These are phyloP conservation scores for Gymnorhina tibicen DNA, from an alignment of 2,113 vertebrate species.

Conservation along the genomic window DNA sequence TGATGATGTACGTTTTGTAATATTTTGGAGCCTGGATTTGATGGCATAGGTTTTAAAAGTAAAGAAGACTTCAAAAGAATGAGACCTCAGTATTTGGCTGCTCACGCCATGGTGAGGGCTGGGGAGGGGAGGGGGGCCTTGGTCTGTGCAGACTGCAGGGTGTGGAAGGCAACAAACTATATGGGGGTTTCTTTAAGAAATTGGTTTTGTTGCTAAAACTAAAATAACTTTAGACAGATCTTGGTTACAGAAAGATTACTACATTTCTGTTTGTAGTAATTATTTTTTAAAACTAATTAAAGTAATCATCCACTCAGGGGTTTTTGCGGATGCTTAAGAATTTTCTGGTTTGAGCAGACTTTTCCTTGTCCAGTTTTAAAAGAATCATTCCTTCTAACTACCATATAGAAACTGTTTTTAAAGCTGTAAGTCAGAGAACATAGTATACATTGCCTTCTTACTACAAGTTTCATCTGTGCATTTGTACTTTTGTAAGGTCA, in stretches of 20 bases:
- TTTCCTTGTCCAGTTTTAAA: background rate
- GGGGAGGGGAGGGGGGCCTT: background rate
- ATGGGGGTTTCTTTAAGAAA: background rate
- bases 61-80: background rate
- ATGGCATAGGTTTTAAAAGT: background rate
- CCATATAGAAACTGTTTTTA: background rate
- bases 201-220: background rate
- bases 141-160: background rate
- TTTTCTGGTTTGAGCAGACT: background rate
- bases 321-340: background rate
- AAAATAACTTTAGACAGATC: background rate
- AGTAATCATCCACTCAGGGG: background rate
- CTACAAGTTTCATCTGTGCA: background rate
- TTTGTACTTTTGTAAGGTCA: constrained; percentile 18
- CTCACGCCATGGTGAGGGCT: background rate
- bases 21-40: background rate
- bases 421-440: background rate
- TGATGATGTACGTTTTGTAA: background rate
- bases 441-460: background rate
- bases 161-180: background rate
- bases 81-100: background rate
- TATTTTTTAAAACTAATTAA: background rate
- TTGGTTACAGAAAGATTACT: background rate
- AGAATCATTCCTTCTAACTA: background rate
- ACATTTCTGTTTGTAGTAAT: background rate